A percentile compares a stretch with the other conserved stretches of the same genome.
Conservation (phyloP, 1,140 invertebrate genomes). For the Chionoecetes opilio region DNA sequence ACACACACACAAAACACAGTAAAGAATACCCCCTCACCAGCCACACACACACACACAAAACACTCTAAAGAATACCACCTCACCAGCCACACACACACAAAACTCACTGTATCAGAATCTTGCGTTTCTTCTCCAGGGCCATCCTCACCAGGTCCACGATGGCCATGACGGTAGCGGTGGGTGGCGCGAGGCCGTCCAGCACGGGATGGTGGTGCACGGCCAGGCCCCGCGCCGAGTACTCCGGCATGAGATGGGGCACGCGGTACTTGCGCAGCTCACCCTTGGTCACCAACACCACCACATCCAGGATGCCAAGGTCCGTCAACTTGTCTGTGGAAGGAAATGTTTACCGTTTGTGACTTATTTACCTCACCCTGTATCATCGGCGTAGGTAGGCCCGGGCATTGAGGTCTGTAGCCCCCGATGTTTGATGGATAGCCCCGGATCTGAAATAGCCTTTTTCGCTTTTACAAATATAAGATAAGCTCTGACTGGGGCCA, state of each 20-base stretch:
- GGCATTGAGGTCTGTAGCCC: too few relatives aligned
- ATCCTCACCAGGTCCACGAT: constrained; percentile 67
- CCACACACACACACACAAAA: too few relatives aligned
- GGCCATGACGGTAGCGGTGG: constrained; percentile 73
- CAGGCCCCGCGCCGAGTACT: constrained; percentile 71
- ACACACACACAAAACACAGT: too few relatives aligned
- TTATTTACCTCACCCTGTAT: too few relatives aligned
- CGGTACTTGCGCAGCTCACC: constrained; percentile 78
- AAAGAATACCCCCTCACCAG: too few relatives aligned
- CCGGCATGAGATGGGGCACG: constrained; percentile 69
- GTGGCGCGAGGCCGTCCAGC: constrained; percentile 72
- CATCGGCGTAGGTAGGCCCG: too few relatives aligned
- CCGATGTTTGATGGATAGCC: too few relatives aligned
- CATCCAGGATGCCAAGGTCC: constrained; percentile 67
- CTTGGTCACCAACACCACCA: constrained; percentile 73
- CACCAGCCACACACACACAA: not conserved
- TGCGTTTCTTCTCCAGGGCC: constrained; percentile 63
- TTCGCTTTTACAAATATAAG: too few relatives aligned
- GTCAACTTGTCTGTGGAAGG: constrained; percentile 68
- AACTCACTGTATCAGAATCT: constrained; percentile 77
- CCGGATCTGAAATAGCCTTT: too few relatives aligned
- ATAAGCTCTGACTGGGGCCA: too few relatives aligned
- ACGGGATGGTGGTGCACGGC: constrained; percentile 70
- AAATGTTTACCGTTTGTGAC: too few relatives aligned
- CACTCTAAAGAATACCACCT: not conserved